Percentiles rank a stretch among this genome's conserved stretches.
phyloP scores from a whole-genome alignment of 2,888 invertebrate genomes.

The Lithosia quadra region DNA sequence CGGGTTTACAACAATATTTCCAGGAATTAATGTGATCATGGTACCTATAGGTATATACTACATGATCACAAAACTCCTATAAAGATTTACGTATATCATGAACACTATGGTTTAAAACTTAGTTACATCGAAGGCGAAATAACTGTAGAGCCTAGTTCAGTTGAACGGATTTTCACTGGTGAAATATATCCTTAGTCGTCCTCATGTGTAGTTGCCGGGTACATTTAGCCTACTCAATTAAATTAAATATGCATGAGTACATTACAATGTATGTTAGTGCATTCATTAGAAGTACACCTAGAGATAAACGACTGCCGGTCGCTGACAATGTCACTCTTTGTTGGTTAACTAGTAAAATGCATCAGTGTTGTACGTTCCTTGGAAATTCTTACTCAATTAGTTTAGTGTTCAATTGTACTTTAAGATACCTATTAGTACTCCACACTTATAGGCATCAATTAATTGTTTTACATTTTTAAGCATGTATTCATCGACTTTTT shows the following conservation, averaged over 20 bases:
- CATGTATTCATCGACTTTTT: neutral
- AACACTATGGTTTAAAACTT: neutral
- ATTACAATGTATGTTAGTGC: constrained; percentile 67
- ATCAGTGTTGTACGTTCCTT: constrained; percentile 55
- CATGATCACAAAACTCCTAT: too few relatives aligned
- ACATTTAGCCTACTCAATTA: constrained; percentile 43
- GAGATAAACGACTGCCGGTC: constrained; percentile 77
- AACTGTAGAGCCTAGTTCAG: constrained; percentile 26
- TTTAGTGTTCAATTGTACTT: constrained; percentile 26
- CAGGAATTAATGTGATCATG: neutral
- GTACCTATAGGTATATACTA: neutral
- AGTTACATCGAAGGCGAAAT: neutral
- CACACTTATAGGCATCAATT: neutral
- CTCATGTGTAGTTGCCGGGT: constrained; percentile 33
- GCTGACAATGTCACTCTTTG: constrained; percentile 73
- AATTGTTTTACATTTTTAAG: neutral
- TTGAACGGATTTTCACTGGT: neutral
- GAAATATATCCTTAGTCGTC: constrained; percentile 28
- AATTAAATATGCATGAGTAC: constrained; percentile 57
- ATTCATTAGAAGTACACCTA: constrained; percentile 74
- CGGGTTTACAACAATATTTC: neutral
- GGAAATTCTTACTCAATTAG: constrained; percentile 47
- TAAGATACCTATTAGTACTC: constrained; percentile 8
- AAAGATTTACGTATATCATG: neutral
- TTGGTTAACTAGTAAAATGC: constrained; percentile 57